These are phyloP conservation scores for Drosophila niveifrons DNA, from an alignment of 2,888 invertebrate species.

Conservation along the genomic window DNA sequence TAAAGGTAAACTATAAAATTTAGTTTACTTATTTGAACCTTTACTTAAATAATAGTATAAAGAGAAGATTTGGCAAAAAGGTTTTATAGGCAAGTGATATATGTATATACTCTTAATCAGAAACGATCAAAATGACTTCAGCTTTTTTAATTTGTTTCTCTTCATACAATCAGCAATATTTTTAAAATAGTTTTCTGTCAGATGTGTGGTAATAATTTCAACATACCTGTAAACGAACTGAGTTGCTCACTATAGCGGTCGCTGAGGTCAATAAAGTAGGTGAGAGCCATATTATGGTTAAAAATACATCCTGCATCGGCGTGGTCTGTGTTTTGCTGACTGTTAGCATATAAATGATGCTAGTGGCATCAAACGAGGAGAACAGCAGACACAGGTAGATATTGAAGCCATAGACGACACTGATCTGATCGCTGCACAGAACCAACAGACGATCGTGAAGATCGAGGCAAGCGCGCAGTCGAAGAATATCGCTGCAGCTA, in stretches of 20 bases:
- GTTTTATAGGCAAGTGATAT: no score
- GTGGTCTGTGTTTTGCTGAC: slow-evolving; percentile 29
- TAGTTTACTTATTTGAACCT: no score
- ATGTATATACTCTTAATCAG: no score
- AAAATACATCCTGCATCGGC: neutral
- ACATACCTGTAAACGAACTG: slow-evolving; percentile 67
- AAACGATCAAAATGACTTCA: no score
- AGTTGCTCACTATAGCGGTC: slow-evolving; percentile 60
- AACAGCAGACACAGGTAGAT: slow-evolving; percentile 58
- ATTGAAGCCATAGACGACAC: slow-evolving; percentile 71
- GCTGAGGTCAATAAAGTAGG: slow-evolving; percentile 59
- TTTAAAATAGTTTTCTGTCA: no score
- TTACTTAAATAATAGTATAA: no score
- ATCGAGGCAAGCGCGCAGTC: slow-evolving; percentile 60
- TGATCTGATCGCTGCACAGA: slow-evolving; percentile 68
- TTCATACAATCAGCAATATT: no score
- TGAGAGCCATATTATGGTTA: slow-evolving; percentile 57
- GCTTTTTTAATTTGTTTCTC: no score
- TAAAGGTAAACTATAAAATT: no score
- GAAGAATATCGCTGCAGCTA: slow-evolving; percentile 24
- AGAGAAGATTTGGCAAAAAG: no score
- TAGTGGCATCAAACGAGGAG: slow-evolving; percentile 61
- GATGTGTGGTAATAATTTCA: neutral
- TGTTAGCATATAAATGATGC: slow-evolving; percentile 54
- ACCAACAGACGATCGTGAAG: slow-evolving; percentile 66